These are phyloP conservation scores for Periophthalmodon schlosseri DNA, from an alignment of 2,113 vertebrate species.

Conservation along the genomic window DNA sequence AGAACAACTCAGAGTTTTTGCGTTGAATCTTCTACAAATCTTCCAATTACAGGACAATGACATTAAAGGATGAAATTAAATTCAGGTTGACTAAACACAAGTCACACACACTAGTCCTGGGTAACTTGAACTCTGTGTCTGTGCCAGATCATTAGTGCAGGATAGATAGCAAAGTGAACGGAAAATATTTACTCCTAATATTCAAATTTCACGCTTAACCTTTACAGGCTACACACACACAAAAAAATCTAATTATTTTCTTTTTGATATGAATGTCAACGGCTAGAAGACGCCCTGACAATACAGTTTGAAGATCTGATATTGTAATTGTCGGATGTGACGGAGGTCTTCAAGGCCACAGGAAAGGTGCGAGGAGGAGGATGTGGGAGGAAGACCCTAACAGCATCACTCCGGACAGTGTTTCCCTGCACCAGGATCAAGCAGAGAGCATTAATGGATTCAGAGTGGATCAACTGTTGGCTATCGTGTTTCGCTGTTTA, in stretches of 20 bases:
- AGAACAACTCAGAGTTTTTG: not conserved
- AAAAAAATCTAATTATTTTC: no score
- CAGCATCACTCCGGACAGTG: slow-evolving; percentile 47
- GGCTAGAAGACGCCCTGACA: not conserved
- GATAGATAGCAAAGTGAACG: not conserved
- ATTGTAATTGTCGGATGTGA: not conserved
- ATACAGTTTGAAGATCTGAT: not conserved
- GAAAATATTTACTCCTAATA: not conserved
- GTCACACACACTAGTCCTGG: not conserved
- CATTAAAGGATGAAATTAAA: not conserved
- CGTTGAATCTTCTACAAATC: not conserved
- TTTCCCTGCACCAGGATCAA: slow-evolving; percentile 61
- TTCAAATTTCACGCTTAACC: not conserved
- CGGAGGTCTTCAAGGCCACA: slow-evolving; percentile 7
- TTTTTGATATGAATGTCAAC: not conserved
- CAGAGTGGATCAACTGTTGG: slow-evolving; percentile 71
- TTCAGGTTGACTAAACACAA: no score
- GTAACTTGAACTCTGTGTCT: no score
- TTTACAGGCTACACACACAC: no score
- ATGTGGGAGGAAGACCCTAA: slow-evolving; percentile 22
- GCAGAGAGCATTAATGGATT: slow-evolving; percentile 70
- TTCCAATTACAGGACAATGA: not conserved
- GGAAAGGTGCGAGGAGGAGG: slow-evolving; percentile 23
- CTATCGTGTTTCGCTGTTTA: slow-evolving; percentile 67
- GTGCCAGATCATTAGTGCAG: not conserved